Conservation (phyloP, 2,888 invertebrate species). For the Galerucella nymphaeae region DNA sequence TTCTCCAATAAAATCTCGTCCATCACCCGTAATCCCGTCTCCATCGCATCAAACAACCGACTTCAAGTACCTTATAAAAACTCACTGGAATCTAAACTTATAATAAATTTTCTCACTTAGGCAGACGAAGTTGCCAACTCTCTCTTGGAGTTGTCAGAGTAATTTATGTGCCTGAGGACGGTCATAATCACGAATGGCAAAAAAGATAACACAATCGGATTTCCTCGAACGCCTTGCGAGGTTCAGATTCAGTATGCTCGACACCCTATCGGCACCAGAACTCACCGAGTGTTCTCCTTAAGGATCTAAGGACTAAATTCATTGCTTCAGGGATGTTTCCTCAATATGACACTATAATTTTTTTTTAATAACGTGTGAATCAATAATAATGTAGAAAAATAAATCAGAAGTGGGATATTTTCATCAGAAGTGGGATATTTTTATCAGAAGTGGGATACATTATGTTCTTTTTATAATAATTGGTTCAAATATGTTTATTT, state of each 20-base stretch:
- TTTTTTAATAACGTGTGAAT: too few relatives aligned
- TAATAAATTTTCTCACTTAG: slow-evolving; percentile 56
- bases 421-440: too few relatives aligned
- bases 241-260: slow-evolving; percentile 60
- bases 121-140: slow-evolving; percentile 33
- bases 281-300: slow-evolving; percentile 43
- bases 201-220: slow-evolving; percentile 67
- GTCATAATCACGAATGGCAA: slow-evolving; percentile 66
- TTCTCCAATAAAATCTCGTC: background rate
- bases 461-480: background rate
- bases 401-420: too few relatives aligned
- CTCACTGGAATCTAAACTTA: slow-evolving; percentile 58
- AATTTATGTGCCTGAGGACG: slow-evolving; percentile 60
- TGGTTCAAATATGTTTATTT: slow-evolving; percentile 20
- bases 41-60: background rate
- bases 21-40: background rate
- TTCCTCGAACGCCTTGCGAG: slow-evolving; percentile 57
- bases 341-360: slow-evolving; percentile 24
- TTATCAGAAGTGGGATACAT: too few relatives aligned
- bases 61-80: slow-evolving; percentile 12
- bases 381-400: too few relatives aligned
- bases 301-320: slow-evolving; percentile 35
- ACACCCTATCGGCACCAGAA: slow-evolving; percentile 49
- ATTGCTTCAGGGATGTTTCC: slow-evolving; percentile 35
- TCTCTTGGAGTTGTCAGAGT: slow-evolving; percentile 45